Conservation (phyloP, 1,140 invertebrate species). For the Habropoda laboriosa region DNA sequence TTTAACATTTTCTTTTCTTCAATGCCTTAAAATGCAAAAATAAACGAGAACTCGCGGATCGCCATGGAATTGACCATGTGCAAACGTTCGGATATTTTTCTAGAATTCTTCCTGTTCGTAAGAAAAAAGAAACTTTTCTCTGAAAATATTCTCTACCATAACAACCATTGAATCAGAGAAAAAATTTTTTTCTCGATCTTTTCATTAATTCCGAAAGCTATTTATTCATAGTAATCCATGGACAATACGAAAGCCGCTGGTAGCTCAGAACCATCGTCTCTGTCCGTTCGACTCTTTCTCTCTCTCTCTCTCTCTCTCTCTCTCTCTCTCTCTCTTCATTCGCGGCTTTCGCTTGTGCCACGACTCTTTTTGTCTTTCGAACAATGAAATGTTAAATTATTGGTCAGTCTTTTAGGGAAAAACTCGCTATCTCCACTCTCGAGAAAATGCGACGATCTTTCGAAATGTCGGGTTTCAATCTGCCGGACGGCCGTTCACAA, state of each 20-base stretch:
- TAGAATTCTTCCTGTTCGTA: slow-evolving; percentile 46
- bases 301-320: slow-evolving; percentile 34
- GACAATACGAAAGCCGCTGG: slow-evolving; percentile 72
- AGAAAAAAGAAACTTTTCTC: slow-evolving; percentile 75
- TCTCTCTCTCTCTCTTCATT: slow-evolving; percentile 49
- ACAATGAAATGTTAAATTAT: slow-evolving; percentile 43
- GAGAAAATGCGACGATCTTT: not conserved
- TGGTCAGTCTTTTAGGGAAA: slow-evolving; percentile 31
- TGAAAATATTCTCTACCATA: slow-evolving; percentile 33
- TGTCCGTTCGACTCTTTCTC: slow-evolving; percentile 71
- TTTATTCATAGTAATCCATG: slow-evolving; percentile 36
- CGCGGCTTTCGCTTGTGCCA: slow-evolving; percentile 56
- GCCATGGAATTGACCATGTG: slow-evolving; percentile 70
- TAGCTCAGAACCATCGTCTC: slow-evolving; percentile 77
- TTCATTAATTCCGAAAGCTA: slow-evolving; percentile 58
- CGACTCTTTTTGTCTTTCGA: slow-evolving; percentile 39
- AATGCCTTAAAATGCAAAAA: slow-evolving; percentile 81
- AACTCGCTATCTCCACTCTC: not conserved
- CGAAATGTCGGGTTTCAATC: not conserved
- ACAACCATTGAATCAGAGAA: slow-evolving; percentile 65
- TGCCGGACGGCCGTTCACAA: too few relatives aligned
- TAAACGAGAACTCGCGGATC: slow-evolving; percentile 74
- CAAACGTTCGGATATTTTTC: slow-evolving; percentile 59
- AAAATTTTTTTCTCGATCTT: slow-evolving; percentile 63
- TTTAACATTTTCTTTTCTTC: slow-evolving; percentile 81